These are phyloP conservation scores for Troides helena DNA, from an alignment of 2,888 invertebrate genomes.

Conservation along the genomic window DNA sequence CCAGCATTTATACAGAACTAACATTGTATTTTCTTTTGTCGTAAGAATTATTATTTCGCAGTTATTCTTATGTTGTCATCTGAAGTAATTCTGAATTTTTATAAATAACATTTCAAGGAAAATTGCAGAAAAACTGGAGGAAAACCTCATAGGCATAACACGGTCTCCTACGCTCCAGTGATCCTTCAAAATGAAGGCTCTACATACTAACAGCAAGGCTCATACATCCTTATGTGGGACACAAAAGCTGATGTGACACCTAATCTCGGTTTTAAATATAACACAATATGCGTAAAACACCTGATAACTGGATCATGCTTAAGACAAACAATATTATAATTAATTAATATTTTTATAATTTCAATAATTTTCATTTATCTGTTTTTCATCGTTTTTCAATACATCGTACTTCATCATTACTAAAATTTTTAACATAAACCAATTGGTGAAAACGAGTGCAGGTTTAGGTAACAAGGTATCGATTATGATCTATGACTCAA, in stretches of 20 bases:
- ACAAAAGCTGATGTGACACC: not conserved
- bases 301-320: not conserved
- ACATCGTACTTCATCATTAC: no score
- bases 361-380: no score
- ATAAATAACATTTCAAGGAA: not conserved
- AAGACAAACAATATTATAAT: not conserved
- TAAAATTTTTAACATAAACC: no score
- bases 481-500: not conserved
- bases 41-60: not conserved
- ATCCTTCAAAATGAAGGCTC: not conserved
- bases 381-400: no score
- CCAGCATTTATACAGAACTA: not conserved
- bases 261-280: not conserved
- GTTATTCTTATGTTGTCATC: not conserved
- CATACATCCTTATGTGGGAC: not conserved
- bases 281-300: not conserved
- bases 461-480: not conserved
- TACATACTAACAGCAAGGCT: no score
- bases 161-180: not conserved
- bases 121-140: not conserved
- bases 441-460: not conserved
- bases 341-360: no score
- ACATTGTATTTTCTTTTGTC: not conserved
- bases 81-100: not conserved
- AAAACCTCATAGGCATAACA: not conserved